Conservation (phyloP, 2,113 vertebrate genomes). For the Laticauda laticaudata region DNA sequence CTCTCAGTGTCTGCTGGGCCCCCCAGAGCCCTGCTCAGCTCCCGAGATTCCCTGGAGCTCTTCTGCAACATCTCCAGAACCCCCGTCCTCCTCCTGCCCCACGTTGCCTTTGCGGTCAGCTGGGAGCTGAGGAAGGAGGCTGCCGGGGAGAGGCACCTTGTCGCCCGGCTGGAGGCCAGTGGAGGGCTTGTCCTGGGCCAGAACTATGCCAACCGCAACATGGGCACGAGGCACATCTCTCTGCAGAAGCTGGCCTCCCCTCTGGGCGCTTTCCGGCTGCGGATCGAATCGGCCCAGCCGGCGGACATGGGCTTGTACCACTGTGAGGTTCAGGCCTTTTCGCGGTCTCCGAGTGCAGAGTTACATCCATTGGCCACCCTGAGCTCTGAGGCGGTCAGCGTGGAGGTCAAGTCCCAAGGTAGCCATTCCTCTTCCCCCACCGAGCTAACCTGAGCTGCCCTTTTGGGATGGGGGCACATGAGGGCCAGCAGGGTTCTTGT, state of each 20-base stretch:
- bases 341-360: constrained; percentile 66
- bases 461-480: background rate
- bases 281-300: constrained; percentile 78
- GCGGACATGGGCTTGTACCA: constrained; percentile 78
- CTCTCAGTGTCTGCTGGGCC: constrained; percentile 74
- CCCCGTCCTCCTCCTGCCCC: constrained; percentile 59
- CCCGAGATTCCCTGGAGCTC: constrained; percentile 62
- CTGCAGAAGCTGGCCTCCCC: constrained; percentile 78
- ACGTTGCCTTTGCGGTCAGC: constrained; percentile 74
- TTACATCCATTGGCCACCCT: constrained; percentile 72
- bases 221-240: constrained; percentile 66
- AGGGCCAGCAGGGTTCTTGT: background rate
- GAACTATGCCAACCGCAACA: constrained; percentile 38
- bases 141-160: constrained; percentile 60
- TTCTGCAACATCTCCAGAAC: constrained; percentile 60
- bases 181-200: constrained; percentile 80
- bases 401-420: constrained; percentile 85
- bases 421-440: background rate
- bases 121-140: constrained; percentile 70
- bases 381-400: constrained; percentile 74
- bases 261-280: constrained; percentile 74
- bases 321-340: constrained; percentile 79
- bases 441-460: background rate
- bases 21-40: constrained; percentile 43
- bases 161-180: constrained; percentile 72